Evolutionary conservation across 1,140 invertebrate genomes (phyloP).

Genomic region (Tachypleus tridentatus): DNA sequence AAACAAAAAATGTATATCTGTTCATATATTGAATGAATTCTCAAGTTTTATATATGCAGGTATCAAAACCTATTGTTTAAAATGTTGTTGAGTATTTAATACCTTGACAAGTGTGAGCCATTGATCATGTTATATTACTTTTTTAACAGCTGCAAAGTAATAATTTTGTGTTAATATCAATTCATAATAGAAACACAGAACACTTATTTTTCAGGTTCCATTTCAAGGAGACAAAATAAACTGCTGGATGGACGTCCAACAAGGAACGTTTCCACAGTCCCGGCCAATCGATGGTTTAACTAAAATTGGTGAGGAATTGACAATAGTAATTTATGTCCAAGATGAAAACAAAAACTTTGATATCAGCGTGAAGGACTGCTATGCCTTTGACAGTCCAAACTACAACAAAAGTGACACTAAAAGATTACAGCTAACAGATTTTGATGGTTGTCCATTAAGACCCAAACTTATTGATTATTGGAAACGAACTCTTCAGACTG

Average conservation of each 20-base stretch:
- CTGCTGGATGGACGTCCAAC: slow-evolving; percentile 65
- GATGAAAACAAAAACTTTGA: slow-evolving; percentile 50
- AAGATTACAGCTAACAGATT: slow-evolving; percentile 55
- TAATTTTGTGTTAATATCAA: no score
- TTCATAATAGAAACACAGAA: not conserved
- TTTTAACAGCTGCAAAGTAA: no score
- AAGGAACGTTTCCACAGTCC: slow-evolving; percentile 50
- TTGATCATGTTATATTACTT: no score
- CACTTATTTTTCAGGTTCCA: slow-evolving; percentile 36
- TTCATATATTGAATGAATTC: no score
- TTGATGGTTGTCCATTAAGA: slow-evolving; percentile 57
- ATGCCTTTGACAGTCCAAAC: slow-evolving; percentile 47
- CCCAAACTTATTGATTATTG: slow-evolving; percentile 60
- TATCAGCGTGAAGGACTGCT: slow-evolving; percentile 54
- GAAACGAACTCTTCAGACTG: slow-evolving; percentile 45
- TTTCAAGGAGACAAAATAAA: slow-evolving; percentile 45
- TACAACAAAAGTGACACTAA: slow-evolving; percentile 44
- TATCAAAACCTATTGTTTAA: no score
- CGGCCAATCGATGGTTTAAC: slow-evolving; percentile 46
- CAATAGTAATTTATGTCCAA: slow-evolving; percentile 53
- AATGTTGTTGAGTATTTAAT: no score
- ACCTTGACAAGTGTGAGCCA: no score
- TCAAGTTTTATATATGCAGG: no score
- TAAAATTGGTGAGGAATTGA: slow-evolving; percentile 55
- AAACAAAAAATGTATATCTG: no score